These are phyloP conservation scores for Ecliptopera silaceata DNA, from an alignment of 2,888 invertebrate species.

Conservation along the genomic window DNA sequence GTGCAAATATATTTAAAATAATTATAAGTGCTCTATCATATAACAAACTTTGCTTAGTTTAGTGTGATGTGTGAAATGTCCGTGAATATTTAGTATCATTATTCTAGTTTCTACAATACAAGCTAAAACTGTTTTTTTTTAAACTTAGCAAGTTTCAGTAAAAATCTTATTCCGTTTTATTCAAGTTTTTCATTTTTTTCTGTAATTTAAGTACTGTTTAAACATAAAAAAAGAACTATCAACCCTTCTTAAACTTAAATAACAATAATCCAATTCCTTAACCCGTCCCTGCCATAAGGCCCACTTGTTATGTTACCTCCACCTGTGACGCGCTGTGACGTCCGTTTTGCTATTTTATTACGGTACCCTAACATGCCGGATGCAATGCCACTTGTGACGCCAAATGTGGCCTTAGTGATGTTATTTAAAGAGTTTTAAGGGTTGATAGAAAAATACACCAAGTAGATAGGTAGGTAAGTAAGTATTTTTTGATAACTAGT, in stretches of 20 bases:
- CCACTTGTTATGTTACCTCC: conserved; percentile 33
- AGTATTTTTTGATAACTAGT: too few relatives aligned
- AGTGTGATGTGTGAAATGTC: too few relatives aligned
- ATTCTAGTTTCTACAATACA: too few relatives aligned
- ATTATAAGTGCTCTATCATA: too few relatives aligned
- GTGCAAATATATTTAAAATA: too few relatives aligned
- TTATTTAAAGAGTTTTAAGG: background rate
- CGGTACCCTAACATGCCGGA: conserved; percentile 26
- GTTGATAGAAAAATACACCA: too few relatives aligned
- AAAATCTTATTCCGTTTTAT: too few relatives aligned
- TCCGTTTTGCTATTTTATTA: conserved; percentile 29
- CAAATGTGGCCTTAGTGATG: background rate
- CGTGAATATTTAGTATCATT: too few relatives aligned
- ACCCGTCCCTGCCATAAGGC: conserved; percentile 19
- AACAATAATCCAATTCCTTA: conserved; percentile 33
- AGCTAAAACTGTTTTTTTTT: too few relatives aligned
- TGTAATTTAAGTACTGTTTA: background rate
- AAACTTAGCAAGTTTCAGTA: too few relatives aligned
- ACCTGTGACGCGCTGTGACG: conserved; percentile 36
- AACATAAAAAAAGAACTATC: background rate
- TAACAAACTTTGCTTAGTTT: too few relatives aligned
- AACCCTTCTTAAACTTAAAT: conserved; percentile 34
- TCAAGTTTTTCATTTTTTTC: background rate
- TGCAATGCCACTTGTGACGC: conserved; percentile 5
- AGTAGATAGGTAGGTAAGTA: too few relatives aligned